Evolutionary conservation across 2,888 invertebrate genomes (phyloP), one percentile per base, ranked within the genome.

Genomic region (Aethes cnicana): DNA sequence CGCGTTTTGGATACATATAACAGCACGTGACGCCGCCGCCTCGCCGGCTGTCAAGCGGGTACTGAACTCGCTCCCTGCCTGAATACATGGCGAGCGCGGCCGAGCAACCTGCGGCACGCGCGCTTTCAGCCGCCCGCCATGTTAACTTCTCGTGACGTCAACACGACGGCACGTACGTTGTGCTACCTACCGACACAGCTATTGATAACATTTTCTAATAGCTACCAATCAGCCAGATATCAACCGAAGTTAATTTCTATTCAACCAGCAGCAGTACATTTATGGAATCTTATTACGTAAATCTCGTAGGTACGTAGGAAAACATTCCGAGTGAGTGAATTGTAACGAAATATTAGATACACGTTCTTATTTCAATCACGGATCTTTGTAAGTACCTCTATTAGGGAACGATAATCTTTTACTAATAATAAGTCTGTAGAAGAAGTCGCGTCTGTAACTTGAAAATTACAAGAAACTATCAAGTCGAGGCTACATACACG

Each of bases 11-110:
- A 71, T 64, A 63, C 63, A 69, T 64, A 47, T 59, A 61, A 52
- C 64, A 72, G 66, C 70, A 64, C 69, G 66, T 76, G 68, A 81
- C 83, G 81, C 84, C 82, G 82, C 87, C 85, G 83, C 84, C 84
- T 81, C 82, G 70, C 84, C 87, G 87, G 87, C 80, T 84, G 85
- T 84, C 85, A 82, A 83, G 84, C 88, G 87, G 87, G 84, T 87
- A 89, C 89, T 89, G 84, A 88, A 85, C 84, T 81, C 77, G 60
- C 37, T 21, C 6, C 32, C 25, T 26, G 26, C 21, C 50, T 44
- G 52, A 46, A 52, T 39, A 39, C 44, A 37, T 39, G 32, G 39
- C 50, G 35, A 35, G 35, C 43, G 33, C 18, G 41, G 42, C 25
- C 69, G 68, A 69, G 64, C 70, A 66, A 77, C 73, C 72, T 67